A percentile compares a stretch with the other conserved stretches of the same genome.
Evolutionary conservation across 2,888 invertebrate species (phyloP).

Genomic region (Brachycybe producta): DNA sequence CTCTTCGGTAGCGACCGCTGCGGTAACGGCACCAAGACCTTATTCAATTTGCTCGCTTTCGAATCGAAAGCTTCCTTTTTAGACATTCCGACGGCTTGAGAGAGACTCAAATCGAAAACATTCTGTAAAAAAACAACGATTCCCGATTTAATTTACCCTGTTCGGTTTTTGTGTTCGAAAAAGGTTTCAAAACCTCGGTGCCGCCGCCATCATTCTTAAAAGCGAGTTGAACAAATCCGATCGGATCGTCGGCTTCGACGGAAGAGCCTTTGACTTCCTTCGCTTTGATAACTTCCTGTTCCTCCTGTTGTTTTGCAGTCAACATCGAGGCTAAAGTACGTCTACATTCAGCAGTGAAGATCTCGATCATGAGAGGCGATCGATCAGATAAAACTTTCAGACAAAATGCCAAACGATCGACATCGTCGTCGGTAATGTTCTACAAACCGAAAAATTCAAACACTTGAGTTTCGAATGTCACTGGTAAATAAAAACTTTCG

Average conservation of each 20-base stretch:
- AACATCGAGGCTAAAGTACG: slow-evolving; percentile 70
- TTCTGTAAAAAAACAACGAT: slow-evolving; percentile 38
- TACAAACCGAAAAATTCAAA: slow-evolving; percentile 1
- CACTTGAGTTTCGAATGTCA: too few species aligned
- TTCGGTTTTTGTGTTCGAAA: background rate
- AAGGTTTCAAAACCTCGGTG: slow-evolving; percentile 39
- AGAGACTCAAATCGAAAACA: slow-evolving; percentile 87
- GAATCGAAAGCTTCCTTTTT: slow-evolving; percentile 38
- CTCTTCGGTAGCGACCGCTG: too few species aligned
- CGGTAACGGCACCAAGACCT: slow-evolving; percentile 41
- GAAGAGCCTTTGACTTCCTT: slow-evolving; percentile 53
- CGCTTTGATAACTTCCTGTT: slow-evolving; percentile 46
- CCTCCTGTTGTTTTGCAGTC: slow-evolving; percentile 59
- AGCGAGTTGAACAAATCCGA: slow-evolving; percentile 61
- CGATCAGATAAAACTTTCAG: slow-evolving; percentile 39
- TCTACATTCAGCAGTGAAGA: slow-evolving; percentile 61
- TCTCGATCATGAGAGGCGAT: slow-evolving; percentile 49
- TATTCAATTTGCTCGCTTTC: slow-evolving; percentile 44
- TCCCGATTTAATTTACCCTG: background rate
- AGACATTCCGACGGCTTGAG: slow-evolving; percentile 59
- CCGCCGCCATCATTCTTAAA: slow-evolving; percentile 44
- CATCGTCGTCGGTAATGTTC: slow-evolving; percentile 83
- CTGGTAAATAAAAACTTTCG: too few species aligned
- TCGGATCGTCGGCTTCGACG: slow-evolving; percentile 75
- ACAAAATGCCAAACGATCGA: slow-evolving; percentile 63